Conservation (phyloP, 2,113 vertebrate genomes). For the Odontesthes bonariensis region DNA sequence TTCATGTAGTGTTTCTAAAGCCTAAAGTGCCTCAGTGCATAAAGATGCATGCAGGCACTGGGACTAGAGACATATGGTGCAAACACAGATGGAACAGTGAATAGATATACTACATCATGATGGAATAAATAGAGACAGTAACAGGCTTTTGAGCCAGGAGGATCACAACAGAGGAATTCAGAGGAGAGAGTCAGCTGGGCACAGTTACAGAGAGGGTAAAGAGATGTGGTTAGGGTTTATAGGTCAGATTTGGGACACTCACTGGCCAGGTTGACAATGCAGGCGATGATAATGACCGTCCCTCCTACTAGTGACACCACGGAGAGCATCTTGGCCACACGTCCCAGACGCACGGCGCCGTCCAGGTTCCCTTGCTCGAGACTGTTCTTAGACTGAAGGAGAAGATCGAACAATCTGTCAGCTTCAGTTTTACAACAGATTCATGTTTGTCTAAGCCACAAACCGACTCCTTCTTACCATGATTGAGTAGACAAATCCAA, state of each 20-base stretch:
- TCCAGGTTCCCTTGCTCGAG: constrained; percentile 93
- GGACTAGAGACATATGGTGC: constrained; percentile 10
- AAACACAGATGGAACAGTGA: constrained; percentile 22
- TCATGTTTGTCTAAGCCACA: too few species aligned
- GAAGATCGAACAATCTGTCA: constrained; percentile 30
- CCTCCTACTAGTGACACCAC: constrained; percentile 90
- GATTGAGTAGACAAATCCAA: constrained; percentile 92
- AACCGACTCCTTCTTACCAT: constrained; percentile 84
- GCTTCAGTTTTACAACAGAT: background rate
- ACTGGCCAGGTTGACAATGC: constrained; percentile 91
- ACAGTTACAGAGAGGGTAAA: constrained; percentile 27
- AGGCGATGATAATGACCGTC: constrained; percentile 89
- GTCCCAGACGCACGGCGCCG: constrained; percentile 90
- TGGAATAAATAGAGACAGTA: constrained; percentile 13
- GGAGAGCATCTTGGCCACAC: constrained; percentile 91
- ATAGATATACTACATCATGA: constrained; percentile 40
- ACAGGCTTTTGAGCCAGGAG: constrained; percentile 13
- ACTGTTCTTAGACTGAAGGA: constrained; percentile 89
- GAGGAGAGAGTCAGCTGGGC: constrained; percentile 13
- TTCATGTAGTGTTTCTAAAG: constrained; percentile 30
- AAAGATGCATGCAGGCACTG: constrained; percentile 14
- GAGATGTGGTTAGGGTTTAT: constrained; percentile 47
- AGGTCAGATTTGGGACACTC: constrained; percentile 81
- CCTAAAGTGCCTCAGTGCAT: constrained; percentile 28
- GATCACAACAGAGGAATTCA: constrained; percentile 11